Percentiles rank a stretch among this genome's conserved stretches.
phyloP scores from a whole-genome alignment of 2,797 vertebrate genomes.

The Coluber constrictor region DNA sequence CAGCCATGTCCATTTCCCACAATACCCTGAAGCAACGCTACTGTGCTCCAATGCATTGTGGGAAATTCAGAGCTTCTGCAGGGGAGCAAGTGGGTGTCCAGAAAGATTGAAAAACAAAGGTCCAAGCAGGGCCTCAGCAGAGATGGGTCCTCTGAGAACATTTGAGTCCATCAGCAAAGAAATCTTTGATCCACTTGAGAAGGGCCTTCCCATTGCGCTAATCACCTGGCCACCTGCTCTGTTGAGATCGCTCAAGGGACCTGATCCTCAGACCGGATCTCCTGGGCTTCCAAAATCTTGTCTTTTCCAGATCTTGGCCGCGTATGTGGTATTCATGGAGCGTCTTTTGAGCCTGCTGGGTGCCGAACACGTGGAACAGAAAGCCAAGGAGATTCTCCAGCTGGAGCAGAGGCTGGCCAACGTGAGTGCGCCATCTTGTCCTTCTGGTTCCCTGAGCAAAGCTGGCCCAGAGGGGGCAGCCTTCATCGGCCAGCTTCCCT shows the following conservation, averaged over 20 bases:
- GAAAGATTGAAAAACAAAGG: background rate
- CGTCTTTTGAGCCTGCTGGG: slow-evolving; percentile 88
- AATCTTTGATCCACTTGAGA: background rate
- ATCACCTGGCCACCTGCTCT: background rate
- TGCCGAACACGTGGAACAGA: slow-evolving; percentile 85
- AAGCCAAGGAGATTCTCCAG: slow-evolving; percentile 89
- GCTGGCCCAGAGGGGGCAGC: background rate
- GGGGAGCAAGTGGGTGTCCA: background rate
- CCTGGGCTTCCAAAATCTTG: background rate
- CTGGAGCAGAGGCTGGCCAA: slow-evolving; percentile 91
- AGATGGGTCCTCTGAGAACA: background rate
- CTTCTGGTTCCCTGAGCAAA: background rate
- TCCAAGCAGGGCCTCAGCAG: background rate
- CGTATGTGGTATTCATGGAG: slow-evolving; percentile 92
- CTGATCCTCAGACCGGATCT: too few species aligned
- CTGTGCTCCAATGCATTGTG: too few species aligned
- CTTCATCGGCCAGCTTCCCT: background rate
- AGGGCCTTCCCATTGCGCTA: background rate
- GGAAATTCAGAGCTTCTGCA: too few species aligned
- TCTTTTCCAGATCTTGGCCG: slow-evolving; percentile 83
- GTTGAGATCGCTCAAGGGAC: too few species aligned
- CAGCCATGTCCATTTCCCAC: too few species aligned
- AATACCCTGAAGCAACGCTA: too few species aligned
- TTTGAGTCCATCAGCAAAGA: background rate
- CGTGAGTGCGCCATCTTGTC: slow-evolving; percentile 67